Evolutionary conservation across 2,888 invertebrate genomes (phyloP).

Genomic region (Leptarthrus brevirostris): DNA sequence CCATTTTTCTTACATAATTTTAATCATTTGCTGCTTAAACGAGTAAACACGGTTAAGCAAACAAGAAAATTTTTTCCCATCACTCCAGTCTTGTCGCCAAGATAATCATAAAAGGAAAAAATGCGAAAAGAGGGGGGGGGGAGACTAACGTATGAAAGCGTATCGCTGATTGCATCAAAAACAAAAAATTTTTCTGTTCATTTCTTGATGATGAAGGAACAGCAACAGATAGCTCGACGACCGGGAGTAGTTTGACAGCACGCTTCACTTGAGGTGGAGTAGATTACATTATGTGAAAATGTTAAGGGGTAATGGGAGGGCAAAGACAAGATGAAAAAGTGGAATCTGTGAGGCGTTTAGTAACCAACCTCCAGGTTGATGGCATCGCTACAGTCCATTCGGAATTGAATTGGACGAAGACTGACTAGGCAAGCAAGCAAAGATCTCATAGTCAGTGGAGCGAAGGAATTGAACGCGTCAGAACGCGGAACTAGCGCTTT

Average conservation of each 20-base stretch:
- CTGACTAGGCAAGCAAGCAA: too few species aligned
- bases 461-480: neutral
- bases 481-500: slow-evolving; percentile 20
- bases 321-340: too few species aligned
- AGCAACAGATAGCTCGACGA: neutral
- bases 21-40: neutral
- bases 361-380: slow-evolving; percentile 11
- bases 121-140: too few species aligned
- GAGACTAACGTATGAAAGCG: too few species aligned
- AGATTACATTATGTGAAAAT: neutral
- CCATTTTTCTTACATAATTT: slow-evolving; percentile 9
- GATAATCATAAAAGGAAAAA: neutral
- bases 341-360: too few species aligned
- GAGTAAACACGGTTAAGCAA: too few species aligned
- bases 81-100: neutral
- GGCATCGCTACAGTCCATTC: neutral
- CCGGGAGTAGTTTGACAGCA: neutral
- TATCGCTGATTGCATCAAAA: too few species aligned
- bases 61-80: slow-evolving; percentile 19
- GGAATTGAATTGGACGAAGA: neutral
- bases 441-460: slow-evolving; percentile 2
- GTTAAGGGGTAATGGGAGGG: too few species aligned
- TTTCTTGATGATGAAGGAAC: too few species aligned
- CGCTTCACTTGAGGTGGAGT: neutral
- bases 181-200: too few species aligned